Evolutionary conservation across 2,113 vertebrate species (phyloP).

Genomic region (Microtus pennsylvanicus): DNA sequence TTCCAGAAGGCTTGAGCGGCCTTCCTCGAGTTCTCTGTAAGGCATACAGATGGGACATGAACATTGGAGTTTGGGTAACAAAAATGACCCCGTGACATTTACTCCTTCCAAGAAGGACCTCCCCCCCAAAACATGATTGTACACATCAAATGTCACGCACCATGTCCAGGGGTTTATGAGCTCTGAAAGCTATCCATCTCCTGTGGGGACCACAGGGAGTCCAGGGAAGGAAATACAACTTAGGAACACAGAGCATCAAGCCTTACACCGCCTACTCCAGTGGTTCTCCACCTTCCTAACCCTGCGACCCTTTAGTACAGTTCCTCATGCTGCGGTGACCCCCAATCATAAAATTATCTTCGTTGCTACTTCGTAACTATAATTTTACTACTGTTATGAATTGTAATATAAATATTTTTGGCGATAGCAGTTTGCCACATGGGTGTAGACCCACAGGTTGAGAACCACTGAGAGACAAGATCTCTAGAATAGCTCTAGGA

Average conservation of each 20-base stretch:
- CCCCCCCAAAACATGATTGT: not conserved
- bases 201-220: not conserved
- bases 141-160: not conserved
- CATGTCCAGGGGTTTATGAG: not conserved
- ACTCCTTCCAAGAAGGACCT: not conserved
- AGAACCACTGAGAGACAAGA: not conserved
- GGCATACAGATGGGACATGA: not conserved
- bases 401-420: not conserved
- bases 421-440: not conserved
- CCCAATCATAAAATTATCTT: not conserved
- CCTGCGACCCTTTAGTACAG: not conserved
- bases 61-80: not conserved
- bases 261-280: not conserved
- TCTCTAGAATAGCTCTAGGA: not conserved
- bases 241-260: no score
- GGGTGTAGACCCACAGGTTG: not conserved
- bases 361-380: not conserved
- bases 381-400: not conserved
- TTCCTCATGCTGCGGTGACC: not conserved
- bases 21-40: not conserved
- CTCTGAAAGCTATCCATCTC: not conserved
- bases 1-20: accelerated
- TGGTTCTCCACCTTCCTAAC: not conserved
- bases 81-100: not conserved
- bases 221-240: no score